Percentiles rank a stretch among this genome's conserved stretches.
Evolutionary conservation across 1,140 invertebrate species (phyloP).

Genomic region (Zaprionus tsacasi): DNA sequence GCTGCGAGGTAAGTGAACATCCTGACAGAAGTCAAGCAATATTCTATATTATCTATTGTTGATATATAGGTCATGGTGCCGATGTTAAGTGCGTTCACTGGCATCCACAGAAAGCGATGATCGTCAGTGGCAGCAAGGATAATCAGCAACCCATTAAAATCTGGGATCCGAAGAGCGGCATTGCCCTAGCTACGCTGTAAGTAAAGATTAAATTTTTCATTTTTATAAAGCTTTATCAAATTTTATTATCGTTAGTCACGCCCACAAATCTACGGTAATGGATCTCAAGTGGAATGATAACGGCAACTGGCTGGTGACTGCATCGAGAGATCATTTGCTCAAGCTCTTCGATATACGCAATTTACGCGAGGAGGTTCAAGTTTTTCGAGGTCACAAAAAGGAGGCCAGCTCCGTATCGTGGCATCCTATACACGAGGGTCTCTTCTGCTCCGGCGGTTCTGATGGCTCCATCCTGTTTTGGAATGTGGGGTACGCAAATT

Average conservation of each 20-base stretch:
- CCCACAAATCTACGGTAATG: conserved; percentile 99
- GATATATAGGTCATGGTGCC: conserved; percentile 94
- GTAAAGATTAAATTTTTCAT: conserved; percentile 43
- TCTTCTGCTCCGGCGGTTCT: conserved; percentile 98
- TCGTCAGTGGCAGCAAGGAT: conserved; percentile 99
- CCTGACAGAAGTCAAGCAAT: neutral
- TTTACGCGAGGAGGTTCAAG: conserved; percentile 96
- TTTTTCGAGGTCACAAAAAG: conserved; percentile 99
- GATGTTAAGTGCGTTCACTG: conserved; percentile 99
- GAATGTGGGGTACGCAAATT: conserved; percentile 93
- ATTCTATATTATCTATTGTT: neutral
- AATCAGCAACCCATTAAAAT: conserved; percentile 99
- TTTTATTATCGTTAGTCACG: conserved; percentile 89
- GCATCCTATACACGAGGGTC: conserved; percentile 98
- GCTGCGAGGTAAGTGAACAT: conserved; percentile 90
- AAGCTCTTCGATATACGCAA: conserved; percentile 99
- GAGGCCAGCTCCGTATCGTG: conserved; percentile 98
- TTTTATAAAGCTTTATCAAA: neutral
- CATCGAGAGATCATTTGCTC: conserved; percentile 98
- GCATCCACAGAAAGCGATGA: conserved; percentile 98
- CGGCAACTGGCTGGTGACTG: conserved; percentile 99
- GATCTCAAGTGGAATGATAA: conserved; percentile 99
- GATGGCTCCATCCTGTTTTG: conserved; percentile 99
- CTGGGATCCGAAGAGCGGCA: conserved; percentile 99
- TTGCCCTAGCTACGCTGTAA: conserved; percentile 92